Percentiles rank a stretch among this genome's conserved stretches.
Evolutionary conservation across 2,888 invertebrate genomes (phyloP).

Genomic region (Archaeoteleia sp.): DNA sequence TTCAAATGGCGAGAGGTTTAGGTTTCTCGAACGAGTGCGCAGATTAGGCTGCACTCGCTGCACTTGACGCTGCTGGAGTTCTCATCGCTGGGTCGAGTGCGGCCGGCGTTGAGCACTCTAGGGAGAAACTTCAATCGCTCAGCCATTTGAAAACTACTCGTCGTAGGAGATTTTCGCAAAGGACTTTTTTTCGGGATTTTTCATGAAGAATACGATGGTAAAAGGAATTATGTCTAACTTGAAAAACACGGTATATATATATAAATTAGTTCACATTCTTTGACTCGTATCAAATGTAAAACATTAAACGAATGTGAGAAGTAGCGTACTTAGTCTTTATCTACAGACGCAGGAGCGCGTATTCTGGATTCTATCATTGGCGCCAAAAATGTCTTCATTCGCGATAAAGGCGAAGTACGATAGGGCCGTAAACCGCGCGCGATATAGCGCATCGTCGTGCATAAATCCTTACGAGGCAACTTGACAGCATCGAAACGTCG

Average conservation of each 20-base stretch:
- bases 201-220: too few species aligned
- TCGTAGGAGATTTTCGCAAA: too few species aligned
- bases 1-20: too few species aligned
- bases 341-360: constrained; percentile 41
- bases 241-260: constrained; percentile 37
- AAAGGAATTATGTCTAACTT: too few species aligned
- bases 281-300: constrained; percentile 34
- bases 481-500: constrained; percentile 28
- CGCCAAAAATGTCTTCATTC: constrained; percentile 69
- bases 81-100: too few species aligned
- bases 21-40: too few species aligned
- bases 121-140: too few species aligned
- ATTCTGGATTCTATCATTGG: constrained; percentile 64
- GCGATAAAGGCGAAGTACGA: constrained; percentile 66
- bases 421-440: constrained; percentile 65
- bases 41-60: too few species aligned
- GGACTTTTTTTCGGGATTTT: too few species aligned
- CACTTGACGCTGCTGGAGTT: too few species aligned
- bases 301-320: constrained; percentile 46
- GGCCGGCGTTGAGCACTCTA: too few species aligned
- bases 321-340: constrained; percentile 47
- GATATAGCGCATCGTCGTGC: constrained; percentile 23
- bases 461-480: constrained; percentile 43
- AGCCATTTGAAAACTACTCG: constrained; percentile 23
- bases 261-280: too few species aligned